Evolutionary conservation across 2,797 vertebrate genomes (phyloP).

Genomic region (Danio jaintianensis): DNA sequence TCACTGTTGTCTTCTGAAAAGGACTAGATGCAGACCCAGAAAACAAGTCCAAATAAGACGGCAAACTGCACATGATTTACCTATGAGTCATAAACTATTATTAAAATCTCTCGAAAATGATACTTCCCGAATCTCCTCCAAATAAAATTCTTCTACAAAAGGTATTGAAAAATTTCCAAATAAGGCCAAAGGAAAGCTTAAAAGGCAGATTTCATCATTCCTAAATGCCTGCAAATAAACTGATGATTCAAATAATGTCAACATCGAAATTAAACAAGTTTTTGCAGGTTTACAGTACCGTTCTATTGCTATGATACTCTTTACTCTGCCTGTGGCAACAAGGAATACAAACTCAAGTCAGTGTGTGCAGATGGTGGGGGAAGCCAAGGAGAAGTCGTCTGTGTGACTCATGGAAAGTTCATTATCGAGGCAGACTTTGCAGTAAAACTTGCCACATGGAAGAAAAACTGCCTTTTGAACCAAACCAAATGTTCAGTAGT

Average conservation of each 20-base stretch:
- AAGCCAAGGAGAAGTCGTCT: background rate
- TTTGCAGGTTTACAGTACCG: background rate
- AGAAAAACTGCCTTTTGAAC: slow-evolving; percentile 15
- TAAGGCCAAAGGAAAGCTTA: background rate
- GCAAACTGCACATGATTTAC: background rate
- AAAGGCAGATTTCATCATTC: background rate
- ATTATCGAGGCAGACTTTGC: slow-evolving; percentile 17
- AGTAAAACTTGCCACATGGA: background rate
- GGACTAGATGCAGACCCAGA: background rate
- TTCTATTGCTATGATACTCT: slow-evolving; percentile 29
- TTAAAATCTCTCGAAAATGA: background rate
- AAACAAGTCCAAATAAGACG: background rate
- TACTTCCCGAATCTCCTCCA: background rate
- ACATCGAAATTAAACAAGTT: slow-evolving; percentile 23
- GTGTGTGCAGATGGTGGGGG: background rate
- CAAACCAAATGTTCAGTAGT: slow-evolving; percentile 29
- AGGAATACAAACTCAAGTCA: slow-evolving; percentile 9
- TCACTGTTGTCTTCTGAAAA: background rate
- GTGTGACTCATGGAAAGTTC: slow-evolving; percentile 48
- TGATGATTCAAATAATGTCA: background rate
- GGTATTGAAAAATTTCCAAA: slow-evolving; percentile 1
- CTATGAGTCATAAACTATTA: slow-evolving; percentile 1
- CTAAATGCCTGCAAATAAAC: background rate
- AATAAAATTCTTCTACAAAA: background rate
- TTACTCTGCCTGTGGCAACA: background rate